These are phyloP conservation scores for Drosophila basisetae DNA, from an alignment of 2,888 invertebrate species.

Conservation along the genomic window DNA sequence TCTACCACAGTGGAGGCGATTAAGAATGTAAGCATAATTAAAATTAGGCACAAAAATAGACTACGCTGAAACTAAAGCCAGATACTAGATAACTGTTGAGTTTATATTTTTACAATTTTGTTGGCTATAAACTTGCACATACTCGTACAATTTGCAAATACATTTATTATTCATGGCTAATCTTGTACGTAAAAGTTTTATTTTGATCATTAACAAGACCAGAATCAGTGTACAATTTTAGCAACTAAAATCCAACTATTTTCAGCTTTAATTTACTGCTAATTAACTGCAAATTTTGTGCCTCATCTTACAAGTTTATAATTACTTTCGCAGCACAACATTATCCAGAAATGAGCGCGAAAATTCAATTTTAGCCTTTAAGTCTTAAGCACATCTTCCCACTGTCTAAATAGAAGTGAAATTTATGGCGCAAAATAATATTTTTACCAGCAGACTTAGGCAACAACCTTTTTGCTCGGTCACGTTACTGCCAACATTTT, in stretches of 20 bases:
- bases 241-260: not conserved
- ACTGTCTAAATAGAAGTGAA: conserved; percentile 1
- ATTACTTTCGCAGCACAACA: not conserved
- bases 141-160: not conserved
- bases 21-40: not conserved
- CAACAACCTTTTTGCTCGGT: conserved; percentile 10
- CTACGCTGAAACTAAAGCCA: too few relatives aligned
- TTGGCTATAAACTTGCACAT: not conserved
- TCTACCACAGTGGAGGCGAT: not conserved
- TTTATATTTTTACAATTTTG: not conserved
- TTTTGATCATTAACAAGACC: not conserved
- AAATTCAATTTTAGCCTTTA: not conserved
- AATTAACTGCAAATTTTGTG: not conserved
- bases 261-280: not conserved
- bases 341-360: not conserved
- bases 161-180: not conserved
- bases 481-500: conserved; percentile 5
- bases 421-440: conserved; percentile 17
- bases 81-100: not conserved
- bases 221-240: not conserved
- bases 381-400: not conserved
- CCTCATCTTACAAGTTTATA: not conserved
- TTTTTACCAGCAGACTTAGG: conserved; percentile 1
- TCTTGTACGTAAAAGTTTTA: not conserved
- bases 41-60: not conserved